Conservation (phyloP, 2,888 invertebrate species). For the Lasioglossum lativentre region DNA sequence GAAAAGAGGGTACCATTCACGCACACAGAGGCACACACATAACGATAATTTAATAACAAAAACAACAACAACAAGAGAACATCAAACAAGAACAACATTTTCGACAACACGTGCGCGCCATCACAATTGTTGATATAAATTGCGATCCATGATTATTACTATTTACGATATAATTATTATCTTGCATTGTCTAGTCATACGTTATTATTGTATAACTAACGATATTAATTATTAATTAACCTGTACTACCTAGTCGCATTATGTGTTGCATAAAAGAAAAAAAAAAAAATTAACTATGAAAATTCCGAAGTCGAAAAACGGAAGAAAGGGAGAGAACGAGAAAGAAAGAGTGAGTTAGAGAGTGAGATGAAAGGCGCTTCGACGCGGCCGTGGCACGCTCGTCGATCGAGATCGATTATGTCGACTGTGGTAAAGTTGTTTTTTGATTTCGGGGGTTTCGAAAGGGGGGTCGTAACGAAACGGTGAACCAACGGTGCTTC, state of each 20-base stretch:
- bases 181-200: conserved; percentile 85
- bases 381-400: conserved; percentile 47
- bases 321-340: conserved; percentile 64
- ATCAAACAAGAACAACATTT: conserved; percentile 33
- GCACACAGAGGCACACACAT: conserved; percentile 56
- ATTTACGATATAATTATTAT: conserved; percentile 85
- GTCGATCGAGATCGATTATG: conserved; percentile 40
- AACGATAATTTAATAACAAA: conserved; percentile 26
- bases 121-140: conserved; percentile 84
- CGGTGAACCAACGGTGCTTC: conserved; percentile 39
- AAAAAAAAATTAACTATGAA: conserved; percentile 73
- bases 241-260: conserved; percentile 85
- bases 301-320: conserved; percentile 76
- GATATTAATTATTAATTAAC: conserved; percentile 85
- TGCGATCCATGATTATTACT: conserved; percentile 84
- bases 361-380: conserved; percentile 42
- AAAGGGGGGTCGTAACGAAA: conserved; percentile 11
- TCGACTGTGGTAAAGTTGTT: conserved; percentile 27
- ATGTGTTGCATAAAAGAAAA: conserved; percentile 82
- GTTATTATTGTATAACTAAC: conserved; percentile 85
- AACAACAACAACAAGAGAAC: conserved; percentile 3
- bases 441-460: conserved; percentile 33
- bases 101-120: conserved; percentile 78
- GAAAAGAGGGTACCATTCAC: conserved; percentile 25
- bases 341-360: conserved; percentile 50